Percentiles rank a stretch among this genome's conserved stretches.
Conservation (phyloP, 2,888 invertebrate species). For the Drosophila multiciliata region DNA sequence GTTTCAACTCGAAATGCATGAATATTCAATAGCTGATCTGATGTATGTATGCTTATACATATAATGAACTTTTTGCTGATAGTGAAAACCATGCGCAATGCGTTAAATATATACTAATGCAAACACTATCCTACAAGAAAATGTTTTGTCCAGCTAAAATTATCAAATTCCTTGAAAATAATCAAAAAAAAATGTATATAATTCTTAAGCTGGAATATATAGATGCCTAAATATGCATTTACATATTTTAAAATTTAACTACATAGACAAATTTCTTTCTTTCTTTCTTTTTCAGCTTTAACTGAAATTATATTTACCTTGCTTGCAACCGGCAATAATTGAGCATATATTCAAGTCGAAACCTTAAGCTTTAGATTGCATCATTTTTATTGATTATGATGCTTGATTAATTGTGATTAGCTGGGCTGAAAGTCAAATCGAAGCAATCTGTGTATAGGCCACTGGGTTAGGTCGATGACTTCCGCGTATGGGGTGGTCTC, state of each 20-base stretch:
- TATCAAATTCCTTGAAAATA: background rate
- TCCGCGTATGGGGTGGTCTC: conserved; percentile 26
- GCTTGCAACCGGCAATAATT: background rate
- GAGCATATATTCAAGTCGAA: background rate
- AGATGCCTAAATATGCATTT: background rate
- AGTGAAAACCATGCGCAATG: conserved; percentile 1
- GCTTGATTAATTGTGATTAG: conserved; percentile 45
- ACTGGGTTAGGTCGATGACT: conserved; percentile 51
- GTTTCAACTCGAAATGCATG: conserved; percentile 13
- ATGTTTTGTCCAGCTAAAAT: background rate
- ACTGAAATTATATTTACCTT: background rate
- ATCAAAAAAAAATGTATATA: background rate
- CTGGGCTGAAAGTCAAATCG: conserved; percentile 39
- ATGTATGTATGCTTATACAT: background rate
- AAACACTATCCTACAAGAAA: conserved; percentile 28
- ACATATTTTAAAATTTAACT: background rate
- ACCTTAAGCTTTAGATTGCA: background rate
- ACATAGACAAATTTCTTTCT: background rate
- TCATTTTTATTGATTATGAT: conserved; percentile 8
- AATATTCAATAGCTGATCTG: conserved; percentile 3
- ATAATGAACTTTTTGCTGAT: conserved; percentile 13
- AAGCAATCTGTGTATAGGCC: conserved; percentile 35
- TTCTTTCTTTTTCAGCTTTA: background rate
- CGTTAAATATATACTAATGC: background rate
- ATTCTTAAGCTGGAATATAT: background rate